Percentiles rank a stretch among this genome's conserved stretches.
Conservation (phyloP, 2,797 vertebrate species). For the Myotis myotis region DNA sequence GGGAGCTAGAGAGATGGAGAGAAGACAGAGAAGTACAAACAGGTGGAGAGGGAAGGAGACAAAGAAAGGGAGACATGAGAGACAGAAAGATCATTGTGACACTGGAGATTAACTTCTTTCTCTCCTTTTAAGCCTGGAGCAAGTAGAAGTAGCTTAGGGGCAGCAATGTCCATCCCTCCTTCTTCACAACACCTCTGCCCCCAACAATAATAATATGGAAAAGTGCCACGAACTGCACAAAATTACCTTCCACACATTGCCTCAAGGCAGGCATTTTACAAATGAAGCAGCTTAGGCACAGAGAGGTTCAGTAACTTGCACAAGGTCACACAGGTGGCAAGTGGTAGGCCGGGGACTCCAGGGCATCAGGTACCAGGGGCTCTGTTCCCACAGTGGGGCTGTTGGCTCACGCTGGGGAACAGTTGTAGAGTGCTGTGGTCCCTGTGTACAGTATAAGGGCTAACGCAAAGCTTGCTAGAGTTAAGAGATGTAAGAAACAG, state of each 20-base stretch:
- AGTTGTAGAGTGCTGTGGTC: background rate
- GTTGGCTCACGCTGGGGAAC: background rate
- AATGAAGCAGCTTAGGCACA: background rate
- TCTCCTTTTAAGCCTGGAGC: background rate
- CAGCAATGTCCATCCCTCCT: background rate
- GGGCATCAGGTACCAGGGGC: background rate
- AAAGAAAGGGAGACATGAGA: background rate
- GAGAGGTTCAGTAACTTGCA: background rate
- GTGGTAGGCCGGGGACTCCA: background rate
- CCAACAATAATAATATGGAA: background rate
- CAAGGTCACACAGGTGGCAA: background rate
- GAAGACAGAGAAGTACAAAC: background rate
- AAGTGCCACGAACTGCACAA: background rate
- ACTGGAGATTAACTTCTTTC: background rate
- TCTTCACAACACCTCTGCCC: background rate
- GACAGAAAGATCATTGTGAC: background rate
- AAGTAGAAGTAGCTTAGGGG: background rate
- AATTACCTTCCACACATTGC: background rate
- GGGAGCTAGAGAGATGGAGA: background rate
- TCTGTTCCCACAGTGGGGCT: background rate
- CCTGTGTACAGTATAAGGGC: background rate
- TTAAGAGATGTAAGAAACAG: background rate
- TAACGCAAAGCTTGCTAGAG: background rate
- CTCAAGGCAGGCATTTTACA: background rate
- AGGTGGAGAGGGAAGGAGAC: background rate